Percentiles rank a stretch among this genome's conserved stretches.
These are phyloP conservation scores for Samia ricini DNA, from an alignment of 1,140 invertebrate species.

Conservation along the genomic window DNA sequence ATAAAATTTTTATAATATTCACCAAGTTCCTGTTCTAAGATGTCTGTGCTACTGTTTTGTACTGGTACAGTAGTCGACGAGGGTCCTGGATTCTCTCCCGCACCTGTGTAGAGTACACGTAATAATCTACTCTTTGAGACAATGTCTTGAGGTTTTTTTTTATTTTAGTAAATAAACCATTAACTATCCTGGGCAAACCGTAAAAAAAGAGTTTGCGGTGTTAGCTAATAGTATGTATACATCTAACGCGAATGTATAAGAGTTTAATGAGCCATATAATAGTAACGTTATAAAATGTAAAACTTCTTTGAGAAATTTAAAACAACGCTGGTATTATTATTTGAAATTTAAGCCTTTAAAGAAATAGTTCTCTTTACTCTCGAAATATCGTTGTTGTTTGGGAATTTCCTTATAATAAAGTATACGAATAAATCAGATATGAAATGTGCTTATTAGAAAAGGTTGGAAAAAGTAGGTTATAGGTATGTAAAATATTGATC, in stretches of 20 bases:
- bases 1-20: constrained; percentile 21
- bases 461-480: too few species aligned
- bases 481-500: too few species aligned
- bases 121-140: constrained; percentile 8
- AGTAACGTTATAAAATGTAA: neutral
- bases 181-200: neutral
- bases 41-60: constrained; percentile 37
- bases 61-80: constrained; percentile 35
- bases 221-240: neutral
- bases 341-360: too few species aligned
- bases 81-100: constrained; percentile 48
- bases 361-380: too few species aligned
- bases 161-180: neutral
- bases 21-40: constrained; percentile 64
- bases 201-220: neutral
- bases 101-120: constrained; percentile 38
- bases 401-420: too few species aligned
- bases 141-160: neutral
- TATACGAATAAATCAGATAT: too few species aligned
- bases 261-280: neutral
- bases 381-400: too few species aligned
- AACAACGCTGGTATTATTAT: too few species aligned
- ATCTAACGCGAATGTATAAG: neutral
- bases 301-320: neutral
- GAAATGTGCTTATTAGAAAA: too few species aligned